A percentile compares a stretch with the other conserved stretches of the same genome.
Conservation (phyloP, 2,888 invertebrate genomes). For the Eucriotettix oculatus region DNA sequence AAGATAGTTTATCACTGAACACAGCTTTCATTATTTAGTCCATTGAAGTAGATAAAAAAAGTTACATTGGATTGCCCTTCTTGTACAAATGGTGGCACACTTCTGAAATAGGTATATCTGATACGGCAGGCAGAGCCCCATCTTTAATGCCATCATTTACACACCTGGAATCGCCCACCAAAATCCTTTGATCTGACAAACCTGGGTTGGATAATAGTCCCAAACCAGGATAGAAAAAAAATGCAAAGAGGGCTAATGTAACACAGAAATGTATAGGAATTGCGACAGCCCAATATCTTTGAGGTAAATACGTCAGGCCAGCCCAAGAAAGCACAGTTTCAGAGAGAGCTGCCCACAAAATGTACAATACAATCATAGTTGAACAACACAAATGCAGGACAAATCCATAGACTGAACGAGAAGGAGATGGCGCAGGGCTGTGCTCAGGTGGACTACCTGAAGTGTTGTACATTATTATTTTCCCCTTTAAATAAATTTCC, state of each 20-base stretch:
- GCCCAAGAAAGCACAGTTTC: constrained; percentile 48
- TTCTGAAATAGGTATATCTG: constrained; percentile 49
- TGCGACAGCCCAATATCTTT: constrained; percentile 81
- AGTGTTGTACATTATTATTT: no score
- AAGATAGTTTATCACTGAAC: no score
- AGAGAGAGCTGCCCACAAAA: constrained; percentile 75
- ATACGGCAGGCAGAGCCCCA: constrained; percentile 38
- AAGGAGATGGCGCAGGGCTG: constrained; percentile 80
- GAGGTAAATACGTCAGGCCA: constrained; percentile 67
- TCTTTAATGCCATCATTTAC: constrained; percentile 16
- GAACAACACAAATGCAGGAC: constrained; percentile 69
- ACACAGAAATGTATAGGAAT: constrained; percentile 65
- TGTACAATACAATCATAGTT: constrained; percentile 54
- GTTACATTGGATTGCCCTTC: no score
- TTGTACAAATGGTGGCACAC: constrained; percentile 16
- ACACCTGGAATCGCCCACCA: constrained; percentile 38
- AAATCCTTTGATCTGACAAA: constrained; percentile 42
- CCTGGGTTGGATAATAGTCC: constrained; percentile 58
- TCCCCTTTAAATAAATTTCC: no score
- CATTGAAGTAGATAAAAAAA: no score
- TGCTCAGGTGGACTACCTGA: constrained; percentile 32
- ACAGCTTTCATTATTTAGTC: no score
- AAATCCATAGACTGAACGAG: constrained; percentile 87
- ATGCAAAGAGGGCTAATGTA: constrained; percentile 52
- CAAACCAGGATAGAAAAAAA: constrained; percentile 61